Evolutionary conservation across 2,888 invertebrate species (phyloP), one percentile per base, ranked within the genome.

Genomic region (Salpingus planirostris): DNA sequence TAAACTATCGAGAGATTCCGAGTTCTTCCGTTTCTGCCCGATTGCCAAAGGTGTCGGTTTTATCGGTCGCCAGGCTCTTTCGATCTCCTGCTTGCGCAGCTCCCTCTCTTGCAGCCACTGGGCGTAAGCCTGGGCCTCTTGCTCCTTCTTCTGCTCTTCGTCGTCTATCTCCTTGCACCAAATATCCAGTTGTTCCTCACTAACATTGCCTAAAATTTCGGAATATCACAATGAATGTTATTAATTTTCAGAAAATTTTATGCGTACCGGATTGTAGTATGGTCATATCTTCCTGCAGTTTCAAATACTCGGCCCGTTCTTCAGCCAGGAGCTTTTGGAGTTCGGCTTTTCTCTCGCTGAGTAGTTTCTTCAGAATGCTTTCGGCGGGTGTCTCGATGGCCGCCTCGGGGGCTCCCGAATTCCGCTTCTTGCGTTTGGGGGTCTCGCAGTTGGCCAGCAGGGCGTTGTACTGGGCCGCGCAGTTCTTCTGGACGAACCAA

Each of bases 401-500:
- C 10, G 70, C 69, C 15, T 67, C 44, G 22, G 60, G 74, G 31
- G 69, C 68, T 18, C 65, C 73, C 31, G 74, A 75, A 48, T 71
- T 76, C 11, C 80, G 71, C 58, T 86, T 92, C 54, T 88, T 90
- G 1, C 88, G 71, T 66, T 85, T 91, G 0, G 89, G 88, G 4
- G 79, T 83, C 59, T 86, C 90, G 7, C 83, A 80, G 60, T 82
- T 80, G 53, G 87, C 88, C 11, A 91, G 61, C 4, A 91, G 60
- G 11, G 77, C 76, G 8, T 83, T 81, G 63, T 92, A 95, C 54
- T 93, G 93, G 0, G 86, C 77, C 0, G 91, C 91, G 66, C 93
- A 93, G 46, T 81, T 81, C 62, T 84, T 86, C 56, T 88, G 89
- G 0, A 89, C 89, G 57, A 90, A 92, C 90, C 87, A 92, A 55